phyloP scores from a whole-genome alignment of 1,140 invertebrate genomes.

The Archivesica marissinica region DNA sequence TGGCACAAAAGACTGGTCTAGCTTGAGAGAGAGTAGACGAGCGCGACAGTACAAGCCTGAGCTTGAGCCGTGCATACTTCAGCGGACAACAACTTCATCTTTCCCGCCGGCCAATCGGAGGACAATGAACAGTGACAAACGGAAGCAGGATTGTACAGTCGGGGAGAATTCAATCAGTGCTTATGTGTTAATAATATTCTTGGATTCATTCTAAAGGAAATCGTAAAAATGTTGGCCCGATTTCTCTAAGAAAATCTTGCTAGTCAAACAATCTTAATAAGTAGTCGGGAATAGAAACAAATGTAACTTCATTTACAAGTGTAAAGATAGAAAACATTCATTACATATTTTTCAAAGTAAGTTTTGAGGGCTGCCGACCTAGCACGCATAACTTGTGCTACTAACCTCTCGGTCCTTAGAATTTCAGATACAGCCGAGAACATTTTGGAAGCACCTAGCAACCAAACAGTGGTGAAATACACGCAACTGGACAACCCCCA shows the following conservation, averaged over 20 bases:
- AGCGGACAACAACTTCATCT: background rate
- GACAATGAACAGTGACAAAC: background rate
- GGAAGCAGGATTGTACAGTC: background rate
- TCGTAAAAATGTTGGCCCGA: background rate
- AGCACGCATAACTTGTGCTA: background rate
- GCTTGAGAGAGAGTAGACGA: background rate
- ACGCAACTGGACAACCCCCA: too few species aligned
- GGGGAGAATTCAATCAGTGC: background rate
- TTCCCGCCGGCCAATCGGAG: too few species aligned
- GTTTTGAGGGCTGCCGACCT: background rate
- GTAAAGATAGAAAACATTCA: background rate
- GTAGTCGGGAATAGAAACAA: too few species aligned
- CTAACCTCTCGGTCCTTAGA: conserved; percentile 53
- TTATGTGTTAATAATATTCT: background rate
- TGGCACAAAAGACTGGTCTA: conserved; percentile 1
- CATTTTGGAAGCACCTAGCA: background rate
- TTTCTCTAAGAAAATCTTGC: background rate
- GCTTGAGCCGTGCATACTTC: background rate
- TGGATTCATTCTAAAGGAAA: background rate
- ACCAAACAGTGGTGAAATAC: background rate
- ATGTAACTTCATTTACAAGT: background rate
- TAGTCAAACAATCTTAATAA: too few species aligned
- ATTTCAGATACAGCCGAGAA: conserved; percentile 8
- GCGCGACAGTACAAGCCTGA: background rate
- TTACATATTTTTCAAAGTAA: background rate